A percentile compares a stretch with the other conserved stretches of the same genome.
These are phyloP conservation scores for Eudorcas thomsonii DNA, from an alignment of 2,113 vertebrate genomes.

Conservation along the genomic window DNA sequence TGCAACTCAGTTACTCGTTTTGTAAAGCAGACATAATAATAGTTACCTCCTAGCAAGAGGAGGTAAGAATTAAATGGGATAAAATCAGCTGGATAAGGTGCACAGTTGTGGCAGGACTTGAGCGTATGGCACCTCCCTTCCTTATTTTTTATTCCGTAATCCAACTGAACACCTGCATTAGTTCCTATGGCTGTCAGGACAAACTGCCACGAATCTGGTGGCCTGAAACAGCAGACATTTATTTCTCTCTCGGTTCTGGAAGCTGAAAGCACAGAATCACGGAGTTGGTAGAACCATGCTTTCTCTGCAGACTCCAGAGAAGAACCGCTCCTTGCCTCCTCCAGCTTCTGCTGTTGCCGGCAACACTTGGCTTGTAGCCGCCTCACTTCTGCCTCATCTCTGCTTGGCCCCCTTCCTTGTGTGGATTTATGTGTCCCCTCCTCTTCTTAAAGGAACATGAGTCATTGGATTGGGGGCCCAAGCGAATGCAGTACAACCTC, in stretches of 20 bases:
- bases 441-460: background rate
- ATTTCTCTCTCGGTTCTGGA: background rate
- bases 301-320: too few species aligned
- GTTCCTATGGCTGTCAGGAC: background rate
- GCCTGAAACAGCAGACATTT: background rate
- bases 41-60: background rate
- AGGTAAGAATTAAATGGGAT: background rate
- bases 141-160: background rate
- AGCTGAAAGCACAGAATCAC: background rate
- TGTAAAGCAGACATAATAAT: background rate
- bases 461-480: background rate
- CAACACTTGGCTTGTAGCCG: background rate
- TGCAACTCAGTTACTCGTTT: too few species aligned
- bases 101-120: background rate
- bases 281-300: accelerated
- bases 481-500: background rate
- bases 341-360: accelerated
- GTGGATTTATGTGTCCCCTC: background rate
- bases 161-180: accelerated
- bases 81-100: accelerated
- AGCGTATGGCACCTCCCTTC: accelerated
- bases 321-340: accelerated
- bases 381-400: accelerated
- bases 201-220: background rate
- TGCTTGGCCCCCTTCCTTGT: accelerated